Evolutionary conservation across 2,113 vertebrate genomes (phyloP).

Genomic region (Oriolus oriolus): DNA sequence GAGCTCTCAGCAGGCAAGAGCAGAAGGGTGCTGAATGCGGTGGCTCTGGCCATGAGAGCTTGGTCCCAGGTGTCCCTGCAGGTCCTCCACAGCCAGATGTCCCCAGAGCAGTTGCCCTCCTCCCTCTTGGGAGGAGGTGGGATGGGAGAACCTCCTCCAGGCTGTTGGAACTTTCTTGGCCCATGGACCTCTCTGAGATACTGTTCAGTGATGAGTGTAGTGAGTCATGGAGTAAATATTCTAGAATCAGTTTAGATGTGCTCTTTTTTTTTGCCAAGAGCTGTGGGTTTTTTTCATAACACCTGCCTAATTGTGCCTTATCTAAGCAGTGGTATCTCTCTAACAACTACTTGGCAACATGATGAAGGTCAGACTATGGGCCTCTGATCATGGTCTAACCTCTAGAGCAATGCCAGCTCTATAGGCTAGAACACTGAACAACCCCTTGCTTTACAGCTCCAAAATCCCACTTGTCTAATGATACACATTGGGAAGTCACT

Average conservation of each 20-base stretch:
- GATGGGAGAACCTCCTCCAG: not conserved
- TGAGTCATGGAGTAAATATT: not conserved
- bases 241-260: not conserved
- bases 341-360: not conserved
- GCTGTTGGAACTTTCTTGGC: not conserved
- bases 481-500: not conserved
- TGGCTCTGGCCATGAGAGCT: not conserved
- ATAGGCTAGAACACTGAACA: not conserved
- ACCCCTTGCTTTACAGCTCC: not conserved
- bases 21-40: not conserved
- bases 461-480: not conserved
- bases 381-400: not conserved
- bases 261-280: not conserved
- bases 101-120: not conserved
- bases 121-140: not conserved
- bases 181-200: not conserved
- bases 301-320: not conserved
- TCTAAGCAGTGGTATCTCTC: not conserved
- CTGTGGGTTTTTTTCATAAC: not conserved
- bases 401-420: fast-evolving
- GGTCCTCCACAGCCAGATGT: not conserved
- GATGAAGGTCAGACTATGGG: not conserved
- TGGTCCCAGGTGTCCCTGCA: not conserved
- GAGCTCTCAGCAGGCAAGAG: not conserved
- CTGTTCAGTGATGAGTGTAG: not conserved